A percentile compares a stretch with the other conserved stretches of the same genome.
Conservation (phyloP, 2,888 invertebrate genomes). For the Ephialtes manifestator region DNA sequence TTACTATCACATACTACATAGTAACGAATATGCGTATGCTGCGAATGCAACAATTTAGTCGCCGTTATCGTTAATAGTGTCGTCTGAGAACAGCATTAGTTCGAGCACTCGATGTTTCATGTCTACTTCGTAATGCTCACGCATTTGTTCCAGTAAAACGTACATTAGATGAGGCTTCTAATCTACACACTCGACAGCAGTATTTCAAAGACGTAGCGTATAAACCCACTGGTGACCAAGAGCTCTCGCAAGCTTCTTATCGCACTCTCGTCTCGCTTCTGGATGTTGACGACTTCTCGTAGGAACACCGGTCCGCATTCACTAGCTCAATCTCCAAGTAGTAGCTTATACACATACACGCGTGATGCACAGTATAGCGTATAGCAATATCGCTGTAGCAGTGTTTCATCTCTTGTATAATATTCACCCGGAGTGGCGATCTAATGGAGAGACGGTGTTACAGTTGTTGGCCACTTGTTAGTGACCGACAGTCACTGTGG, state of each 20-base stretch:
- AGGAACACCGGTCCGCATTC: constrained; percentile 33
- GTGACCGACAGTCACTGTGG: background rate
- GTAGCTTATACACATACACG: background rate
- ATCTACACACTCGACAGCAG: constrained; percentile 45
- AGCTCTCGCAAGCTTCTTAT: constrained; percentile 54
- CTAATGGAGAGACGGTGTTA: background rate
- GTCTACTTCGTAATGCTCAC: constrained; percentile 18
- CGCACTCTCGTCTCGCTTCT: constrained; percentile 39
- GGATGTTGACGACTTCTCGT: constrained; percentile 57
- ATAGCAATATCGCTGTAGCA: constrained; percentile 3
- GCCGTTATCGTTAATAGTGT: constrained; percentile 51
- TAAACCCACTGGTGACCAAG: constrained; percentile 22
- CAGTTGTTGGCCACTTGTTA: background rate
- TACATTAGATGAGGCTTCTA: constrained; percentile 48
- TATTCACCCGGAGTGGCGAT: background rate
- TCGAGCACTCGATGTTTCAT: constrained; percentile 39
- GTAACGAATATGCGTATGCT: constrained; percentile 13
- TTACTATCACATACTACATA: constrained; percentile 45
- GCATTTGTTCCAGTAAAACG: constrained; percentile 38
- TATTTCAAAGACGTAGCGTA: constrained; percentile 44
- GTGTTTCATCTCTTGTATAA: constrained; percentile 22
- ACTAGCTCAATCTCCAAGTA: constrained; percentile 25
- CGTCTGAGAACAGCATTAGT: constrained; percentile 21
- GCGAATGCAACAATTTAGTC: constrained; percentile 61
- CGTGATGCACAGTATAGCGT: constrained; percentile 15